A percentile compares a stretch with the other conserved stretches of the same genome.
Conservation (phyloP, 2,113 vertebrate species). For the Acanthochromis polyacanthus region DNA sequence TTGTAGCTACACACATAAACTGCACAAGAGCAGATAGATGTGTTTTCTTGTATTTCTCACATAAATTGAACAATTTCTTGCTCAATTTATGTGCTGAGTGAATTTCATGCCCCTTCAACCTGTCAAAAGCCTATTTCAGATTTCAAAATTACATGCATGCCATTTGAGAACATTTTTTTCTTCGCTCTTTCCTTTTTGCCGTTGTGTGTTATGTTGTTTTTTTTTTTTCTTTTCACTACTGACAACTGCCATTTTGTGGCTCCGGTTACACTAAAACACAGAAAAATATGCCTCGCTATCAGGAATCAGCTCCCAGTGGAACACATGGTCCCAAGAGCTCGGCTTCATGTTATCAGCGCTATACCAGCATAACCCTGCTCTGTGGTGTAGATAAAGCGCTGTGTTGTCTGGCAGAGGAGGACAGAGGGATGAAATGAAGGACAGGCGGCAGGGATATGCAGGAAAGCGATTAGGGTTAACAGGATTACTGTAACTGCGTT, state of each 20-base stretch:
- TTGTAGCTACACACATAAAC: neutral
- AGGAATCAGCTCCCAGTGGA: conserved; percentile 44
- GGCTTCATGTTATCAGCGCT: conserved; percentile 56
- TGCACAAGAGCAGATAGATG: neutral
- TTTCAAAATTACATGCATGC: conserved; percentile 18
- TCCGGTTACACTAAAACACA: conserved; percentile 20
- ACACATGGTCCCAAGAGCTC: conserved; percentile 40
- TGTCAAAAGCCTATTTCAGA: conserved; percentile 17
- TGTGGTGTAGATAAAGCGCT: conserved; percentile 46
- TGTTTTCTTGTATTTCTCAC: conserved; percentile 19
- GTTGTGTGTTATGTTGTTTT: neutral
- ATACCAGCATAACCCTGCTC: conserved; percentile 54
- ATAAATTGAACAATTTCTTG: conserved; percentile 27
- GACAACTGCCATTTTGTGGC: neutral
- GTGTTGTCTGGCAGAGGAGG: conserved; percentile 41
- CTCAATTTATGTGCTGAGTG: conserved; percentile 22
- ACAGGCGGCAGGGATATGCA: conserved; percentile 67
- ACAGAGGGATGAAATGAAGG: conserved; percentile 50
- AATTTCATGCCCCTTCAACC: conserved; percentile 16
- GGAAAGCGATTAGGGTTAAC: conserved; percentile 82
- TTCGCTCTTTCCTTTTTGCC: neutral
- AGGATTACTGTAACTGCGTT: conserved; percentile 82
- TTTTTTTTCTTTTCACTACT: neutral
- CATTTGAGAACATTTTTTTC: neutral
- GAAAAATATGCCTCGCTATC: conserved; percentile 14